Evolutionary conservation across 1,140 invertebrate genomes (phyloP).

Genomic region (Heliconius melpomene): DNA sequence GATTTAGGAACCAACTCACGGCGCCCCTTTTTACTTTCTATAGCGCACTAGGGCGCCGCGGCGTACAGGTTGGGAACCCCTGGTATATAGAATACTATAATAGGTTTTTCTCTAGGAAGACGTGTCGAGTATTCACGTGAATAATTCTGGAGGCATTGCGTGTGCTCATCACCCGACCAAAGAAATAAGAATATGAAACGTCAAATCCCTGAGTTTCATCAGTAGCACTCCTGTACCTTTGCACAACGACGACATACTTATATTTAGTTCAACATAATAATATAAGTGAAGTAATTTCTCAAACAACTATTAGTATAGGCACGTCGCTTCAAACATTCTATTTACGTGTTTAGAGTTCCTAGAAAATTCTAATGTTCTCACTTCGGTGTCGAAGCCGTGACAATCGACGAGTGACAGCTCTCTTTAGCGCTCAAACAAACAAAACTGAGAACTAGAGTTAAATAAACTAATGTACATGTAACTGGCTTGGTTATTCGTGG

Average conservation of each 20-base stretch:
- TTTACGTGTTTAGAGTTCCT: slow-evolving; percentile 11
- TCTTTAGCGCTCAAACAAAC: slow-evolving; percentile 3
- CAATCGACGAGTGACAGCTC: slow-evolving; percentile 13
- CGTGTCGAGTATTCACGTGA: too few species aligned
- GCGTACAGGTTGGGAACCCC: too few species aligned
- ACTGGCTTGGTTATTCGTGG: neutral
- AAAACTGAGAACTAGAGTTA: neutral
- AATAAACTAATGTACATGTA: neutral
- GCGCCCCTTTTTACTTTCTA: too few species aligned
- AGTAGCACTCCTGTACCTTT: too few species aligned
- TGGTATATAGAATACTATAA: too few species aligned
- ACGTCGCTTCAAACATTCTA: neutral
- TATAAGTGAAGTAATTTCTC: neutral
- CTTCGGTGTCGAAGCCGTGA: slow-evolving; percentile 1
- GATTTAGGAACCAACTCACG: too few species aligned
- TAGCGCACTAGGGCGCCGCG: too few species aligned
- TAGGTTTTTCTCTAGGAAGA: too few species aligned
- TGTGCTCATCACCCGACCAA: too few species aligned
- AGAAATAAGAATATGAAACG: too few species aligned
- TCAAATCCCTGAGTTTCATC: too few species aligned
- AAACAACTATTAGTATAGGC: neutral
- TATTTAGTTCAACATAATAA: neutral
- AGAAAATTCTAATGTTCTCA: slow-evolving; percentile 11
- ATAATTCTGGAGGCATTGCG: too few species aligned
- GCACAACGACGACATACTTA: neutral